phyloP scores from a whole-genome alignment of 2,888 invertebrate species.

The Rosalia funebris region DNA sequence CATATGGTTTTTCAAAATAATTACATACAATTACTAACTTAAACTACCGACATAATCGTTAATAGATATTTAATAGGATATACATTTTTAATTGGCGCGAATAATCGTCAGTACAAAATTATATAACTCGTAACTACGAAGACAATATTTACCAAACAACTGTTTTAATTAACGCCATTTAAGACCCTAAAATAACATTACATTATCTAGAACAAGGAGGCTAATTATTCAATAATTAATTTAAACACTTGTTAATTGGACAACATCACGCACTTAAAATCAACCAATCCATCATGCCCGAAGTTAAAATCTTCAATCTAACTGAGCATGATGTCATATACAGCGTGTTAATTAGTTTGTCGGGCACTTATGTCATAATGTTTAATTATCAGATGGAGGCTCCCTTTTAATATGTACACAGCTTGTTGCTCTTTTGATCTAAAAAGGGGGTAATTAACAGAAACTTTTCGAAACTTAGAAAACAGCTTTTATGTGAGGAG shows the following conservation, averaged over 20 bases:
- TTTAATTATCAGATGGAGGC: conserved; percentile 27
- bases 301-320: conserved; percentile 54
- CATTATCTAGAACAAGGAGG: conserved; percentile 48
- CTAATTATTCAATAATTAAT: conserved; percentile 59
- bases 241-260: conserved; percentile 61
- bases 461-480: too few species aligned
- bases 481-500: too few species aligned
- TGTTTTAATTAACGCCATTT: conserved; percentile 39
- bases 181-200: conserved; percentile 48
- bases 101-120: conserved; percentile 8
- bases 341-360: conserved; percentile 55
- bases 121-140: conserved; percentile 21
- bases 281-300: conserved; percentile 55
- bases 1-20: too few species aligned
- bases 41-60: too few species aligned
- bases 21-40: too few species aligned
- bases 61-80: conserved; percentile 1
- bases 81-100: conserved; percentile 8
- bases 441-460: too few species aligned
- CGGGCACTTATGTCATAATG: conserved; percentile 46
- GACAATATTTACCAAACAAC: conserved; percentile 41
- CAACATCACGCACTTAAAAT: conserved; percentile 59
- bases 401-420: conserved; percentile 7
- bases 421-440: too few species aligned
- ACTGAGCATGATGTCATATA: conserved; percentile 57